Evolutionary conservation across 2,113 vertebrate genomes (phyloP).

Genomic region (Pandion haliaetus): DNA sequence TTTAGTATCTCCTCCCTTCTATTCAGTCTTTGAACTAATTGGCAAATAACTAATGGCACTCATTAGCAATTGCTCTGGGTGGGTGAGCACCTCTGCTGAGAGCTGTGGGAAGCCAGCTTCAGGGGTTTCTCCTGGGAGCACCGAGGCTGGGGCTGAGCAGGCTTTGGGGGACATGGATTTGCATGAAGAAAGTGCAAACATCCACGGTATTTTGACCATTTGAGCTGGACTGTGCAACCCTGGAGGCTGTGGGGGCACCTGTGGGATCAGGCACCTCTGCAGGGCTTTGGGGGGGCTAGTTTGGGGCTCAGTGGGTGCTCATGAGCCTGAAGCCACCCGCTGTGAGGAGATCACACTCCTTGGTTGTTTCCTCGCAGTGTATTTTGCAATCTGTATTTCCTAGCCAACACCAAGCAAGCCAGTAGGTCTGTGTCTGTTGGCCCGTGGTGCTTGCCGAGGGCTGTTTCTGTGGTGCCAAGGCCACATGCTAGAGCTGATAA

Average conservation of each 20-base stretch:
- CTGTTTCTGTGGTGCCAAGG: background rate
- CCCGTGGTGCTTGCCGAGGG: background rate
- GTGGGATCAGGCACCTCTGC: accelerated
- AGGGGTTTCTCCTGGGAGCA: background rate
- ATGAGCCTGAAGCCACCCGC: background rate
- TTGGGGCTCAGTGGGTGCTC: background rate
- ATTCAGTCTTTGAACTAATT: background rate
- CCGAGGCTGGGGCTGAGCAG: background rate
- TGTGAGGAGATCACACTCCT: background rate
- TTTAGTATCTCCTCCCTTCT: background rate
- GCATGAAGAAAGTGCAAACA: background rate
- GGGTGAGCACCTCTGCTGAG: background rate
- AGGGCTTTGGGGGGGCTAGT: accelerated
- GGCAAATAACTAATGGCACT: background rate
- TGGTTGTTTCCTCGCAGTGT: accelerated
- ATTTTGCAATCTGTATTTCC: background rate
- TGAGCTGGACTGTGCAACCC: background rate
- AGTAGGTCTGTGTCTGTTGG: background rate
- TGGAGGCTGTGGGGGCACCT: accelerated
- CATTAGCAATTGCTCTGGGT: background rate
- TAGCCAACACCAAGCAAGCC: background rate
- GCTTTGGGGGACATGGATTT: background rate
- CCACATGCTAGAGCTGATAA: background rate
- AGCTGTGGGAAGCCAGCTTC: background rate
- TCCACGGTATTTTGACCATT: accelerated